Evolutionary conservation across 2,113 vertebrate species (phyloP).

Genomic region (Callipepla californica): DNA sequence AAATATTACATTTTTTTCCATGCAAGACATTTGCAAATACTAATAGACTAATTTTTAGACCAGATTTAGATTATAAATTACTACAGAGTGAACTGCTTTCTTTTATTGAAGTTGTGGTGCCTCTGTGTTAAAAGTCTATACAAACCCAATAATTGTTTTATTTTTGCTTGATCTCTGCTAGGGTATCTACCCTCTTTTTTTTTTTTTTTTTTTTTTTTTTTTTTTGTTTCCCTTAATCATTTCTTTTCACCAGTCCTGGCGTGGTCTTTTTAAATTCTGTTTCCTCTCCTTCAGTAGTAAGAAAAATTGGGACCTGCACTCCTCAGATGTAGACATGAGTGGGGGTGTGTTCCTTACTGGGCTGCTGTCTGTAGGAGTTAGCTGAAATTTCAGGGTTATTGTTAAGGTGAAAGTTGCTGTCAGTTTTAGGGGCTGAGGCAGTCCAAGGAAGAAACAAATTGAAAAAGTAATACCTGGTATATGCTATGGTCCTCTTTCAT

Average conservation of each 20-base stretch:
- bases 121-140: background rate
- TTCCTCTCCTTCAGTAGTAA: background rate
- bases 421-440: fast-evolving
- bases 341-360: background rate
- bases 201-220: background rate
- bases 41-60: background rate
- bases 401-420: background rate
- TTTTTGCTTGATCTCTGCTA: background rate
- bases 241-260: background rate
- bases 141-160: background rate
- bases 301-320: background rate
- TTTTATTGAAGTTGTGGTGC: background rate
- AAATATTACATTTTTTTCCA: background rate
- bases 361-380: background rate
- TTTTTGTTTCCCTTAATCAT: background rate
- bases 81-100: background rate
- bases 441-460: background rate
- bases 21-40: background rate
- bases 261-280: background rate
- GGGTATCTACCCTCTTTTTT: background rate
- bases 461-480: background rate
- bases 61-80: background rate
- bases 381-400: background rate
- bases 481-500: background rate
- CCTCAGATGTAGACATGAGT: background rate